Evolutionary conservation across 2,888 invertebrate species (phyloP).

Genomic region (Hydroisotoma schaefferi): DNA sequence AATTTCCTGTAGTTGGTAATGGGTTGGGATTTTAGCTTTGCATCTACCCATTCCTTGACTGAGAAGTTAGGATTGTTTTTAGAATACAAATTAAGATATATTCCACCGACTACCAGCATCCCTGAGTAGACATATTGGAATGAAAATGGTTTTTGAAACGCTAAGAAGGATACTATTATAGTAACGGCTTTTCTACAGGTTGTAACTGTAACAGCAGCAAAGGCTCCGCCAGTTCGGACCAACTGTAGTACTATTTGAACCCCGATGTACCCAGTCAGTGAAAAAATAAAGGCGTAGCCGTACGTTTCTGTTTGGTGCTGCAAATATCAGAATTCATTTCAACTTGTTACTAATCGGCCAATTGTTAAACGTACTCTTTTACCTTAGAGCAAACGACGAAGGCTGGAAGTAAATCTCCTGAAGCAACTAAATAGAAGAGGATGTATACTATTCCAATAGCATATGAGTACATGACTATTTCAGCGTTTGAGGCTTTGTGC

Average conservation of each 20-base stretch:
- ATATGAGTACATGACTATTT: constrained; percentile 90
- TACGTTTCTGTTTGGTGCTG: constrained; percentile 73
- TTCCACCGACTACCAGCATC: constrained; percentile 78
- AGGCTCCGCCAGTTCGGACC: constrained; percentile 88
- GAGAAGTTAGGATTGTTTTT: constrained; percentile 58
- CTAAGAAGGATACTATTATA: constrained; percentile 84
- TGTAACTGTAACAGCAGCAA: constrained; percentile 88
- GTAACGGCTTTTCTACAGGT: constrained; percentile 88
- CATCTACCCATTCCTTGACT: constrained; percentile 51
- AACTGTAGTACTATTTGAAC: constrained; percentile 83
- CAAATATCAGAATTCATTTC: constrained; percentile 49
- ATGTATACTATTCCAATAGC: constrained; percentile 81
- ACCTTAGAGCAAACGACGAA: constrained; percentile 73
- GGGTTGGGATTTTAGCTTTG: constrained; percentile 12
- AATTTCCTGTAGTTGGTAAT: constrained; percentile 27
- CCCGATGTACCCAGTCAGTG: constrained; percentile 85
- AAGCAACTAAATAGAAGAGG: constrained; percentile 65
- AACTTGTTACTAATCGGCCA: too few relatives aligned
- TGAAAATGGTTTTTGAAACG: constrained; percentile 91
- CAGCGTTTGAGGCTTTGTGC: constrained; percentile 77
- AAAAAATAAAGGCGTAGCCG: constrained; percentile 79
- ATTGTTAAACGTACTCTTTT: constrained; percentile 47
- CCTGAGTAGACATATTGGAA: constrained; percentile 93
- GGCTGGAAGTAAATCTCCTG: constrained; percentile 72
- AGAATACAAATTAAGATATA: constrained; percentile 89